These are phyloP conservation scores for Manacus vitellinus DNA, from an alignment of 2,113 vertebrate species.

Conservation along the genomic window DNA sequence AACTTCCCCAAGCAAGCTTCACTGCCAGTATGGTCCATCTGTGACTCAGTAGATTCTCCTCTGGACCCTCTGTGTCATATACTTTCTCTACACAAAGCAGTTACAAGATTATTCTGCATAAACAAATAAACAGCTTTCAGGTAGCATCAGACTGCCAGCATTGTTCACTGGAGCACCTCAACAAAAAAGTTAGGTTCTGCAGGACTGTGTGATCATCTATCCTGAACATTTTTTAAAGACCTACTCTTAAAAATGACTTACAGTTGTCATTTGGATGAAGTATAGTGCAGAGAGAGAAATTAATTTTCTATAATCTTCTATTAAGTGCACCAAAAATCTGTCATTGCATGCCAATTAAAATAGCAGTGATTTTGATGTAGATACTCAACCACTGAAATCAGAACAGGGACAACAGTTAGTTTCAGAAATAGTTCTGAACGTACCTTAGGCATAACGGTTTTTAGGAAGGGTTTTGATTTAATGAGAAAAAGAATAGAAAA, in stretches of 20 bases:
- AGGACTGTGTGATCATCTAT: neutral
- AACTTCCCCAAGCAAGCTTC: neutral
- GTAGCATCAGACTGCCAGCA: neutral
- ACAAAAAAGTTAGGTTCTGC: neutral
- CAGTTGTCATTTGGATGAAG: neutral
- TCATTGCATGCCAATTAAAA: neutral
- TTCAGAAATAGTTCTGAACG: neutral
- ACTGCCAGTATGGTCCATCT: neutral
- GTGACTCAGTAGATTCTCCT: neutral
- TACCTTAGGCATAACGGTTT: neutral
- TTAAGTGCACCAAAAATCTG: neutral
- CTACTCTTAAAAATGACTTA: neutral
- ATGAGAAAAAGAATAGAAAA: neutral
- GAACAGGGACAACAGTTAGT: neutral
- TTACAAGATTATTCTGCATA: neutral
- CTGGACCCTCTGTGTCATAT: neutral
- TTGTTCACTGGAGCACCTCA: neutral
- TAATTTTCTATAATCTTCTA: neutral
- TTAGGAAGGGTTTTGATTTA: neutral
- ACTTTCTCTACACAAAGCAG: neutral
- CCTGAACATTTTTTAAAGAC: neutral
- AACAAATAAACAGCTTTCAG: neutral
- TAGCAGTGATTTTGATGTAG: neutral
- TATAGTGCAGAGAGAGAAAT: neutral
- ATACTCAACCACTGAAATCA: neutral